These are phyloP conservation scores for Dioctria rufipes DNA, from an alignment of 2,888 invertebrate genomes.

Conservation along the genomic window DNA sequence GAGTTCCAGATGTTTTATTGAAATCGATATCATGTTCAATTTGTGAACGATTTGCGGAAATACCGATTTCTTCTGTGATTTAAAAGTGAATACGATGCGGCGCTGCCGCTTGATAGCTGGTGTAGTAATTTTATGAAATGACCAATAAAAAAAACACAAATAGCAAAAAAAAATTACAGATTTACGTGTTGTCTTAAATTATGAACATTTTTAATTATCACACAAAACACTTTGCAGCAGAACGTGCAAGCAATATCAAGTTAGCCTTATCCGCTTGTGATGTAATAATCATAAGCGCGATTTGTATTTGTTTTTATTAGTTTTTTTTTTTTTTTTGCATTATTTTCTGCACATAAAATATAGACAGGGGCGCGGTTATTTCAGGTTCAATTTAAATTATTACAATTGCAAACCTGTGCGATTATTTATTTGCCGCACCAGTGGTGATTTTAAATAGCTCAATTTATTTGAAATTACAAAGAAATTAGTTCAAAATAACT, in stretches of 20 bases:
- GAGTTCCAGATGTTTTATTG: slow-evolving; percentile 25
- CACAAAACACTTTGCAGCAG: too few relatives aligned
- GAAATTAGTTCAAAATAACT: not conserved
- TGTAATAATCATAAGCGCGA: too few relatives aligned
- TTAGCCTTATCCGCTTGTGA: too few relatives aligned
- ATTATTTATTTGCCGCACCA: not conserved
- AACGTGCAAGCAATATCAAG: too few relatives aligned
- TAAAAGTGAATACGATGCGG: not conserved
- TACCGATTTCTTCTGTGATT: not conserved
- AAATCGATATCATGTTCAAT: slow-evolving; percentile 29
- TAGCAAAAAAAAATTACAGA: not conserved
- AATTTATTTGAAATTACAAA: slow-evolving; percentile 9
- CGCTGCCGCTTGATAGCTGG: not conserved
- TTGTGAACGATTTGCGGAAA: not conserved
- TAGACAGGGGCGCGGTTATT: not conserved
- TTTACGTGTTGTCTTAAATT: not conserved
- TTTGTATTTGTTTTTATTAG: too few relatives aligned
- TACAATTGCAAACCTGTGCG: not conserved
- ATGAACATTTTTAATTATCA: not conserved
- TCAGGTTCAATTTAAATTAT: not conserved
- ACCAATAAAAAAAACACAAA: not conserved
- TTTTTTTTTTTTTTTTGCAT: too few relatives aligned
- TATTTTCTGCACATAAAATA: too few relatives aligned
- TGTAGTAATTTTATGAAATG: not conserved
- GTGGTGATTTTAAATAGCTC: not conserved